Evolutionary conservation across 2,888 invertebrate genomes (phyloP), one percentile per base, ranked within the genome.

Genomic region (Diaphora mendica): DNA sequence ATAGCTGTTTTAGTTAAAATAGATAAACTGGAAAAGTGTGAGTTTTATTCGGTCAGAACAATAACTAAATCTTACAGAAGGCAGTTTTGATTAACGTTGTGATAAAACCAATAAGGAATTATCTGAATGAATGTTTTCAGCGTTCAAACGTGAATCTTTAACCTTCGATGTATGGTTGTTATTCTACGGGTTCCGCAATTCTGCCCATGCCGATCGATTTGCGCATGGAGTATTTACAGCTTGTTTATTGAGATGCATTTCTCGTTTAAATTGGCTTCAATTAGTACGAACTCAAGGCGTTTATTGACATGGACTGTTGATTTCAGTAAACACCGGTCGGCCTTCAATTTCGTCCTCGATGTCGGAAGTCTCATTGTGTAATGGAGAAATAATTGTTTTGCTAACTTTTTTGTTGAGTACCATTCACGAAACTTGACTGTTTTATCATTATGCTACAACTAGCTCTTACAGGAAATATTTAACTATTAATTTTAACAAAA

Each of bases 361-460:
- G 51, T 64, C 42, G 42, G 71, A 70, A 64, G 55, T 13, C 35
- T 33, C 51, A 42, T 68, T 64, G 51, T 77, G 67, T 81, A 76
- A 72, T 78, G 62, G 71, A 81, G 73, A 78, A 76, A 65, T 76
- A 42, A 65, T 65, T 30, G 64, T 72, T 73, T 73, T 66, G 23
- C 30, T 26, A 15, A 44, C 13, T 68, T 80, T 72, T 71, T 67
- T 70, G 62, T 73, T 69, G 39, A 23, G 3, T 42, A 71, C 26
- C 13, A 0, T 33, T 20, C 8, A 67, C 26, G 3, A 44, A 44
- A 20, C 7, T 26, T 23, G 11, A n/a, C 33, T 11, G 9, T 35
- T 67, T 66, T 64, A 59, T 42, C 66, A 71, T 17, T 23, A 4
- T 30, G 68, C 66, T n/a, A 3, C 55, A 67, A 64, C 39, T 62